Conservation (phyloP, 2,888 invertebrate species). For the Rhagophthalmus giganteus region DNA sequence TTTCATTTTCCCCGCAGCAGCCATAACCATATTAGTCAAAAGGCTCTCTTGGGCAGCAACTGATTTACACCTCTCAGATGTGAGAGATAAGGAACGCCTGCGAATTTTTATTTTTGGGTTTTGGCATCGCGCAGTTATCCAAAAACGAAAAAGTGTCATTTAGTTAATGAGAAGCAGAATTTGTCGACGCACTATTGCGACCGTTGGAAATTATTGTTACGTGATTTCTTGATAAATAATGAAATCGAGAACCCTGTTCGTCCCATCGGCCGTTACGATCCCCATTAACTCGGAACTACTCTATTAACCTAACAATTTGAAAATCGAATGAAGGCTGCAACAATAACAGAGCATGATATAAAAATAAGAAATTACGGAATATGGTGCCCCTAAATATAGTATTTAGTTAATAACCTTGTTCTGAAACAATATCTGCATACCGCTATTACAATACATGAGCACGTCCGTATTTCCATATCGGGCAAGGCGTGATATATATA, state of each 20-base stretch:
- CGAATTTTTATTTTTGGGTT: no score
- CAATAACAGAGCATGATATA: slow-evolving; percentile 5
- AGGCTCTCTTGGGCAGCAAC: no score
- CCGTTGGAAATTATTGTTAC: background rate
- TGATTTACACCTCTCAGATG: no score
- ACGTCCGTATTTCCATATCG: slow-evolving; percentile 50
- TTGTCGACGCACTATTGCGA: slow-evolving; percentile 10
- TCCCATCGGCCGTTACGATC: no score
- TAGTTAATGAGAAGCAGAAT: no score
- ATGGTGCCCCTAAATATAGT: slow-evolving; percentile 16
- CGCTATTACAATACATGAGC: slow-evolving; percentile 49
- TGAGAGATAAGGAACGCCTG: no score
- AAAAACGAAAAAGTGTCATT: no score
- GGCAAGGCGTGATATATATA: slow-evolving; percentile 54
- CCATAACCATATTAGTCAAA: no score
- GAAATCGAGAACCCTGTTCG: no score
- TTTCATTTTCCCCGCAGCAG: no score
- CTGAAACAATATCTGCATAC: slow-evolving; percentile 28
- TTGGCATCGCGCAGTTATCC: no score
- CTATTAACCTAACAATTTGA: slow-evolving; percentile 10
- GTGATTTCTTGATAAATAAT: slow-evolving; percentile 3
- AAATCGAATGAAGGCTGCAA: slow-evolving; percentile 9
- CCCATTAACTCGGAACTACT: no score
- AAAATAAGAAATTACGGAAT: slow-evolving; percentile 18
- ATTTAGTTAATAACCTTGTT: slow-evolving; percentile 29